Base-by-base conservation (phyloP, 2,113 vertebrate genomes). In the Anguilla japonica region DNA sequence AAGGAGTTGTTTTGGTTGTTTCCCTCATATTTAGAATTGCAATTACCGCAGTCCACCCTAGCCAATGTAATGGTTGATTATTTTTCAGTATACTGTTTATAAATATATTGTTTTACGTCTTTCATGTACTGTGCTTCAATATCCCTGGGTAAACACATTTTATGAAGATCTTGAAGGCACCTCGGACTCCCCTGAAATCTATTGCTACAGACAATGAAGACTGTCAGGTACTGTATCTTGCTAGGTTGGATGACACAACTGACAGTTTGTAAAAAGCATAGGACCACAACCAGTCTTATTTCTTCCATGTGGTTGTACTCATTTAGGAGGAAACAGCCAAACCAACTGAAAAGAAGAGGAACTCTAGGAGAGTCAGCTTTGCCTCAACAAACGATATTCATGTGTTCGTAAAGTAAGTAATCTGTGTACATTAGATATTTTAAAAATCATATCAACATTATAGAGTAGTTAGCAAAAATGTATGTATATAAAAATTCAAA, bases 361-460 rank as follows among this genome's bases (percentile, higher is more conserved):
- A 79, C 85, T 96, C 95, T n/a, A 91, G 93, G 84, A 93, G 96
- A 94, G 96, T 96, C 91, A 96, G 95, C 88, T 96, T 96, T 91
- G 95, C 96, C 0, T 88, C 93, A 29, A 94, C 94, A 22, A 93
- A 94, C 40, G 90, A 95, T 82, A 91, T 96, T 82, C 91, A 92
- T 6, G 89, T 95, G 20, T 95, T 95, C 88, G 87, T 93, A 80
- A 93, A 93, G 96, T 96, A 86, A 94, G 94, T 39, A 86, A 16
- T 5, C 13, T 79, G 34, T 34, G 34, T 34, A 34, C 34, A 34
- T 34, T 34, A 34, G 34, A 34, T 34, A 34, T 34, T 34, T 34
- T 34, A 34, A 34, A 34, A 34, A 34, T 34, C 34, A 34, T 34
- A 34, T 34, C 34, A 34, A 34, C 0, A 34, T 34, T 34, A 34